Base-by-base conservation (phyloP, 2,113 vertebrate species). In the Elgaria multicarinata region DNA sequence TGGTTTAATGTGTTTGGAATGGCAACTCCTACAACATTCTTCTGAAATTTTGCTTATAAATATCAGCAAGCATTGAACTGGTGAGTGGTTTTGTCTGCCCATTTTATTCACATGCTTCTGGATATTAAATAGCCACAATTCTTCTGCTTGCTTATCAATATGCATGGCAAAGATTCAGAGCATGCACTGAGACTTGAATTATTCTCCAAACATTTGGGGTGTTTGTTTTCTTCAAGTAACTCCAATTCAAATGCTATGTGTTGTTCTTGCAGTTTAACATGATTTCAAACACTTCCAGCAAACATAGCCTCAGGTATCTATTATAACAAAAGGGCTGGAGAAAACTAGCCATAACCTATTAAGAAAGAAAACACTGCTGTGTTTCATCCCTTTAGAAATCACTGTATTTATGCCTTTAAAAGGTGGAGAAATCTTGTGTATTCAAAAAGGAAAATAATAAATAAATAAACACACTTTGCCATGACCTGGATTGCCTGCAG, bases 221-320 rank as follows among this genome's bases (percentile, higher is more conserved):
- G 91, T 88, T 83, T 90, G 0, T 16, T 46, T 93, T 66, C 22
- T 88, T 90, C 88, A 91, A 86, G 81, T 87, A 71, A 7, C 77
- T 28, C 42, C 13, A 79, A 89, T 89, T 93, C 89, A 87, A 69
- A 39, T 83, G 64, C 64, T 50, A 2, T 90, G 42, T 92, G 83
- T 62, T 91, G 67, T 74, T 89, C 69, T 93, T 0, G n/a, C 14
- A 90, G 78, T 89, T 94, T 91, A 53, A 91, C 92, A 91, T 83
- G 87, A 90, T 94, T 95, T 94, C 87, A 83, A 66, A 46, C 86
- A 53, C 20, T 84, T 83, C n/a, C 90, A 94, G 82, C 50, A 69
- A n/a, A 31, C 36, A 10, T 5, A 1, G 18, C 88, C 0, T 0
- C 53, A 36, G 89, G 86, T 24, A 0, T 31, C 67, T n/a, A 3